Conservation (phyloP, 2,113 vertebrate species). For the Oreochromis niloticus region DNA sequence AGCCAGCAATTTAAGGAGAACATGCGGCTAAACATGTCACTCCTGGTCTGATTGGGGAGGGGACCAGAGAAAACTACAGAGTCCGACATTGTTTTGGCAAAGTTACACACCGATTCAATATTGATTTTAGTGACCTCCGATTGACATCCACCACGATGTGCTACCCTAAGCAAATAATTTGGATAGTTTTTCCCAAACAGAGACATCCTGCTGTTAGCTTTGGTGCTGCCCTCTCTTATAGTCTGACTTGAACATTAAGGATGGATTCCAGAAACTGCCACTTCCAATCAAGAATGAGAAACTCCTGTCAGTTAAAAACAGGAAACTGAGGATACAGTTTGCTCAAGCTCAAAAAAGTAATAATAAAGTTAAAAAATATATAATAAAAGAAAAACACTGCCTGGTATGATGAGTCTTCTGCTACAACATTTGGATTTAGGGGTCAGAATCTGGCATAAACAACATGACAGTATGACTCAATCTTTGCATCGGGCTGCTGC, state of each 20-base stretch:
- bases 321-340: neutral
- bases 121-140: too few relatives aligned
- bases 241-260: neutral
- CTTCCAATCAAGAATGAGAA: neutral
- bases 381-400: neutral
- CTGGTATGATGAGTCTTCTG: neutral
- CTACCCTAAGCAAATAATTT: neutral
- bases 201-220: neutral
- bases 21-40: too few relatives aligned
- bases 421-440: neutral
- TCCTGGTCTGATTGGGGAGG: too few relatives aligned
- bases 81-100: too few relatives aligned
- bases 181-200: neutral
- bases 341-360: neutral
- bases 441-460: neutral
- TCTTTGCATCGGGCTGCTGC: neutral
- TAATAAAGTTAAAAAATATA: neutral
- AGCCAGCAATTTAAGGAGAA: too few relatives aligned
- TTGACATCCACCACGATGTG: neutral
- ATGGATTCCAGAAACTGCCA: neutral
- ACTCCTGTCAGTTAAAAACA: neutral
- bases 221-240: neutral
- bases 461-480: accelerated
- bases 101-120: too few relatives aligned
- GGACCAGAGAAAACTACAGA: too few relatives aligned